Conservation (phyloP, 2,888 invertebrate species). For the Panzeria rudis region DNA sequence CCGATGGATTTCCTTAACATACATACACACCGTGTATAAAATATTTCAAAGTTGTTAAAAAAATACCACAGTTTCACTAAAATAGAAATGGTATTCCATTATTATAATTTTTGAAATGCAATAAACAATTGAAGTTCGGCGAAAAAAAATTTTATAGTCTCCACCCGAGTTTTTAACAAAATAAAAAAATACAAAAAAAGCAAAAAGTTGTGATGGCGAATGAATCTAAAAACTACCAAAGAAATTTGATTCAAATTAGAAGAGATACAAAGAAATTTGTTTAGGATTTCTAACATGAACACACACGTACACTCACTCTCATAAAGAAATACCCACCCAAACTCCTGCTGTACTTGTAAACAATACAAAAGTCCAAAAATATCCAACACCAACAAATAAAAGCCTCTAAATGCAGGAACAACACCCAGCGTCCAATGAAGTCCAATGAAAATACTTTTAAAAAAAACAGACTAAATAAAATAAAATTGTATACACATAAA, state of each 20-base stretch:
- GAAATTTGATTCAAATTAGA: conserved; percentile 15
- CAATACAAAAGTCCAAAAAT: neutral
- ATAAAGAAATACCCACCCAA: conserved; percentile 18
- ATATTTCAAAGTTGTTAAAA: no score
- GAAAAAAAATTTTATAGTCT: no score
- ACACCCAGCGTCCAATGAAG: conserved; percentile 30
- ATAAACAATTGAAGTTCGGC: no score
- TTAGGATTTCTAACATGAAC: neutral
- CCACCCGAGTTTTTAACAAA: no score
- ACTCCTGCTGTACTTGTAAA: conserved; percentile 34
- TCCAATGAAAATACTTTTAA: neutral
- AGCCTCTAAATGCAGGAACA: conserved; percentile 60
- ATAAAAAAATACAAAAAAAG: neutral
- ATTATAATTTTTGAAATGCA: no score
- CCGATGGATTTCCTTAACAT: no score
- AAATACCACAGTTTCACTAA: no score
- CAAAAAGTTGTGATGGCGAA: neutral
- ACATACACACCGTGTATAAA: no score
- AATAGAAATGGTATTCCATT: no score
- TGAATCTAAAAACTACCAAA: neutral
- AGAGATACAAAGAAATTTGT: neutral
- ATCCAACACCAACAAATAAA: conserved; percentile 19
- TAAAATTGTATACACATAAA: conserved; percentile 70
- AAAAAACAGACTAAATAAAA: conserved; percentile 23
- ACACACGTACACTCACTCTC: neutral